These are phyloP conservation scores for Marisa cornuarietis DNA, from an alignment of 1,140 invertebrate genomes.

Conservation along the genomic window DNA sequence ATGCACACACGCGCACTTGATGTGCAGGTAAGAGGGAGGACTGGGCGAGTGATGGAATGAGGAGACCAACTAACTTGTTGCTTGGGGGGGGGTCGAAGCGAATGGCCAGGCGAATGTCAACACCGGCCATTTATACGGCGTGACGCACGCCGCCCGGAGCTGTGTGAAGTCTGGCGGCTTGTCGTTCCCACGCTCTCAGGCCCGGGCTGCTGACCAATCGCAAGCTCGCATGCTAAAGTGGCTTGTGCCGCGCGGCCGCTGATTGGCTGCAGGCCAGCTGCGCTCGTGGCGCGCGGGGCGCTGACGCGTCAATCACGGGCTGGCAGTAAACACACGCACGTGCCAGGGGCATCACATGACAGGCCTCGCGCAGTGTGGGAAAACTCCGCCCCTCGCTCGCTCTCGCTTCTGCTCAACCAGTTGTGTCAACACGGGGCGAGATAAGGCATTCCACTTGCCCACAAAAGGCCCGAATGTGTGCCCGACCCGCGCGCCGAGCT, in stretches of 20 bases:
- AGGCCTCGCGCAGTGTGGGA: conserved; percentile 44
- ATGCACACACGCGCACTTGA: background rate
- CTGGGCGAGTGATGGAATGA: conserved; percentile 16
- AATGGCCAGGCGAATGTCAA: conserved; percentile 17
- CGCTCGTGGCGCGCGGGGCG: conserved; percentile 22
- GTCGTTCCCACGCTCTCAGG: conserved; percentile 50
- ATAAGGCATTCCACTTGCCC: conserved; percentile 42
- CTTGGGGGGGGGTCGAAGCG: no score
- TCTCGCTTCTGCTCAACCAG: conserved; percentile 29
- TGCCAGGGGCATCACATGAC: conserved; percentile 40
- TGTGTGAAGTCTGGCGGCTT: conserved; percentile 39
- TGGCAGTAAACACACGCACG: conserved; percentile 47
- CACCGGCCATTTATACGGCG: conserved; percentile 35
- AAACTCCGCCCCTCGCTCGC: conserved; percentile 45
- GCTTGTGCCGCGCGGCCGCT: conserved; percentile 40
- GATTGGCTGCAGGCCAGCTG: conserved; percentile 40
- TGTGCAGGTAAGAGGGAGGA: background rate
- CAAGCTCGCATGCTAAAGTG: conserved; percentile 9
- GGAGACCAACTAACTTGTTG: conserved; percentile 15
- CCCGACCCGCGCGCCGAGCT: conserved; percentile 37
- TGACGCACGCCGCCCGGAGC: conserved; percentile 32
- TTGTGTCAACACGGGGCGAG: conserved; percentile 44
- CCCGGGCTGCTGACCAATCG: conserved; percentile 42
- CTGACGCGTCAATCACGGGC: conserved; percentile 46
- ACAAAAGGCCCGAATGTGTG: conserved; percentile 33